Conservation (phyloP, 2,797 vertebrate genomes). For the Sparidentex hasta region DNA sequence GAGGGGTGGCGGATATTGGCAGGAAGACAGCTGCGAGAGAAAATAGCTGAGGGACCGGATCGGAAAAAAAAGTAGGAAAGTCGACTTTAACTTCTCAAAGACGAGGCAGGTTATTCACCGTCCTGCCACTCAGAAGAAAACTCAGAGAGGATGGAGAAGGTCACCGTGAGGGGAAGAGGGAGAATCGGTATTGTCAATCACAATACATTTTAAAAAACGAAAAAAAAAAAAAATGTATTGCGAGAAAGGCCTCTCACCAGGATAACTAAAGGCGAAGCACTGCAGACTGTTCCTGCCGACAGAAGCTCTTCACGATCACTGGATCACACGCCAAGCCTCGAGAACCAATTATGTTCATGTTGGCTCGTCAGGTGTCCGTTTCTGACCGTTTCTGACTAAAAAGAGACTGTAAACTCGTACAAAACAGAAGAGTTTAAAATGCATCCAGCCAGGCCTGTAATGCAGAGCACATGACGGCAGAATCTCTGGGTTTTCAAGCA, state of each 20-base stretch:
- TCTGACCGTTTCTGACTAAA: neutral
- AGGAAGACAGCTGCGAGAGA: constrained; percentile 35
- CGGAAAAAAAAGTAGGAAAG: constrained; percentile 31
- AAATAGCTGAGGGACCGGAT: constrained; percentile 14
- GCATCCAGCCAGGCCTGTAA: no score
- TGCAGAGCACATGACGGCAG: neutral
- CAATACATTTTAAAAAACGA: constrained; percentile 7
- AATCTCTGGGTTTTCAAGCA: neutral
- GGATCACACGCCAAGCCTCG: neutral
- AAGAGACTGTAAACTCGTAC: neutral
- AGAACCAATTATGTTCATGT: constrained; percentile 3
- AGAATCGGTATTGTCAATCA: constrained; percentile 19
- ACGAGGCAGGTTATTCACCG: constrained; percentile 20
- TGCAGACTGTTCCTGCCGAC: constrained; percentile 5
- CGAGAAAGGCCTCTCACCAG: neutral
- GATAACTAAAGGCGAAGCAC: neutral
- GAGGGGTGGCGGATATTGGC: constrained; percentile 22
- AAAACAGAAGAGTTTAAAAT: neutral
- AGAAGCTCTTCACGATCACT: constrained; percentile 1
- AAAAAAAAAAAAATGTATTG: constrained; percentile 3
- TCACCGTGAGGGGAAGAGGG: neutral
- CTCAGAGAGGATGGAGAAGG: constrained; percentile 8
- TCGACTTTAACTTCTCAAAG: constrained; percentile 49
- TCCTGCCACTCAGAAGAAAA: neutral
- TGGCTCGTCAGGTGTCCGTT: neutral